Evolutionary conservation across 2,888 invertebrate species (phyloP).

Genomic region (Lepidocyrtoides sp.): DNA sequence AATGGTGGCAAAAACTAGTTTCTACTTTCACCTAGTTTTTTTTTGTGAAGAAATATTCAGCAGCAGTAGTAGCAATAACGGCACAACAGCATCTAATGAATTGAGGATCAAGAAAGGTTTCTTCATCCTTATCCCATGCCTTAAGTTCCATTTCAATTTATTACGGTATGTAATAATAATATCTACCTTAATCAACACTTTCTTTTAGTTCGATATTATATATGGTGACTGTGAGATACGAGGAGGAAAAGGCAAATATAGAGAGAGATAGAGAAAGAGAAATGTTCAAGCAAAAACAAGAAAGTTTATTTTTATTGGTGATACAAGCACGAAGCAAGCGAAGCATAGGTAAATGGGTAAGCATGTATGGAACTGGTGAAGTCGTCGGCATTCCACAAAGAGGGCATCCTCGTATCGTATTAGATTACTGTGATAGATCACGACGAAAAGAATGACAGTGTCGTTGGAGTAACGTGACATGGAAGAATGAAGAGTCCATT

Average conservation of each 20-base stretch:
- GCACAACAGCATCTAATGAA: constrained; percentile 19
- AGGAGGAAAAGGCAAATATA: not conserved
- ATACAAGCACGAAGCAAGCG: no score
- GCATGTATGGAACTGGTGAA: not conserved
- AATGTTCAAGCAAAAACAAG: no score
- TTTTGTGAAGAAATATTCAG: not conserved
- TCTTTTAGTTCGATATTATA: not conserved
- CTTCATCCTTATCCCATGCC: not conserved
- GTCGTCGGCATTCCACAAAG: constrained; percentile 38
- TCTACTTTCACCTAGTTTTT: not conserved
- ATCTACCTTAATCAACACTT: constrained; percentile 22
- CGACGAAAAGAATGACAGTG: constrained; percentile 41
- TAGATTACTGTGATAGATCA: constrained; percentile 73
- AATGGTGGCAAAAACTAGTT: not conserved
- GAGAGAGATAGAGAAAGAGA: no score
- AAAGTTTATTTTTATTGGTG: no score
- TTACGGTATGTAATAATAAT: not conserved
- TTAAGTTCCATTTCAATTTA: not conserved
- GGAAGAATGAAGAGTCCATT: constrained; percentile 14
- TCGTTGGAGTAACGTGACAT: constrained; percentile 34
- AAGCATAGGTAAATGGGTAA: no score
- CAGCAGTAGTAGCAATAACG: not conserved
- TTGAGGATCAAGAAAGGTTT: constrained; percentile 52
- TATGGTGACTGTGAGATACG: not conserved
- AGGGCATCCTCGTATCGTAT: constrained; percentile 42